phyloP scores from a whole-genome alignment of 1,140 invertebrate genomes.

The Zelostemma sp. region DNA sequence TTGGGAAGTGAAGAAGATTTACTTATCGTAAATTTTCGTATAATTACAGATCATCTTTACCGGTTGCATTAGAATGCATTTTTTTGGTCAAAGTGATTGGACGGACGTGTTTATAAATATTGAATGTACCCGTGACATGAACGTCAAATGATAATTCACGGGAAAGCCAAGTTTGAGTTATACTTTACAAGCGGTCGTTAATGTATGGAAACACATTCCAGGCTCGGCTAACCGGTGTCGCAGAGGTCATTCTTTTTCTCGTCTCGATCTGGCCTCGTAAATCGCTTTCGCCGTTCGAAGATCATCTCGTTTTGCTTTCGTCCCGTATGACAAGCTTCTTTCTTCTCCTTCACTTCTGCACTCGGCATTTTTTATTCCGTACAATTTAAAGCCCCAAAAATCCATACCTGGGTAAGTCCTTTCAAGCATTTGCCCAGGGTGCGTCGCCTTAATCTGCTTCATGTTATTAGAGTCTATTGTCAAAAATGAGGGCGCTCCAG shows the following conservation, averaged over 20 bases:
- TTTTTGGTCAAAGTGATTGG: too few species aligned
- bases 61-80: too few species aligned
- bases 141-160: slow-evolving; percentile 41
- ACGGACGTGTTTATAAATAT: not conserved
- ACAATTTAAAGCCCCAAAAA: slow-evolving; percentile 39
- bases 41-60: too few species aligned
- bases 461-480: slow-evolving; percentile 45
- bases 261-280: slow-evolving; percentile 49
- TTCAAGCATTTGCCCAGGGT: slow-evolving; percentile 50
- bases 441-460: slow-evolving; percentile 46
- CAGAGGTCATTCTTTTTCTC: slow-evolving; percentile 34
- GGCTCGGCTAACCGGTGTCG: slow-evolving; percentile 46
- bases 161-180: slow-evolving; percentile 32
- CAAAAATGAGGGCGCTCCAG: slow-evolving; percentile 27
- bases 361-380: slow-evolving; percentile 36
- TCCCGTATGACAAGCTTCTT: slow-evolving; percentile 51
- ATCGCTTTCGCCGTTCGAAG: slow-evolving; percentile 49
- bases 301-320: slow-evolving; percentile 47
- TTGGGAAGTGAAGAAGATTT: too few species aligned
- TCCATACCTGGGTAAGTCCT: slow-evolving; percentile 43
- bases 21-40: too few species aligned
- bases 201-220: slow-evolving; percentile 55
- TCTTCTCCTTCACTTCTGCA: slow-evolving; percentile 23
- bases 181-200: slow-evolving; percentile 44
- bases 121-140: not conserved